phyloP scores from a whole-genome alignment of 2,888 invertebrate genomes.

The Metopia argyrocephala region DNA sequence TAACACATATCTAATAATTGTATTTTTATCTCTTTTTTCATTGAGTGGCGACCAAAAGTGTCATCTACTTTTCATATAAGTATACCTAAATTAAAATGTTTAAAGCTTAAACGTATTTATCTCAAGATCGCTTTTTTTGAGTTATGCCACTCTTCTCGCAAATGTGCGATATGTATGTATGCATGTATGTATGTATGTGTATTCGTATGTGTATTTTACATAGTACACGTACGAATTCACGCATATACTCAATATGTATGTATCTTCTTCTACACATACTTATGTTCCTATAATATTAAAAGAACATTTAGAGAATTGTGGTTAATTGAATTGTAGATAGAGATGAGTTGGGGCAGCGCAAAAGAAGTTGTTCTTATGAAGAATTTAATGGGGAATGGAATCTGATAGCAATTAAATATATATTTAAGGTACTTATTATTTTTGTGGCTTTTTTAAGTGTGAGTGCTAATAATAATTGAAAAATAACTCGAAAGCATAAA shows the following conservation, averaged over 20 bases:
- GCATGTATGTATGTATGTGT: too few relatives aligned
- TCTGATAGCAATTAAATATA: constrained; percentile 58
- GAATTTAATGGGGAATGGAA: neutral
- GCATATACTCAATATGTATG: too few relatives aligned
- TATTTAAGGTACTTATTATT: constrained; percentile 60
- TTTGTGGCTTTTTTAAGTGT: constrained; percentile 55
- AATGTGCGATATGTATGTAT: too few relatives aligned
- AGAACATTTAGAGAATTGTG: constrained; percentile 47
- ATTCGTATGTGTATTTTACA: too few relatives aligned
- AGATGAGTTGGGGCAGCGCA: neutral
- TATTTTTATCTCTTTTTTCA: too few relatives aligned
- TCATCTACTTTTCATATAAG: too few relatives aligned
- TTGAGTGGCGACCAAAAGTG: too few relatives aligned
- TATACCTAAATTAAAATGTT: too few relatives aligned
- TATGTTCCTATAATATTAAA: constrained; percentile 38
- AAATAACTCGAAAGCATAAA: neutral
- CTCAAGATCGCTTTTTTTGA: too few relatives aligned
- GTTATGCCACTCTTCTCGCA: too few relatives aligned
- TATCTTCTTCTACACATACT: neutral
- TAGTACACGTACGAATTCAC: constrained; percentile 10
- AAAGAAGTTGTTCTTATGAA: neutral
- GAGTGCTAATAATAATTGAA: neutral
- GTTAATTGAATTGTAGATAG: constrained; percentile 45
- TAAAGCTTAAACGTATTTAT: too few relatives aligned
- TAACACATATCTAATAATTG: too few relatives aligned